Evolutionary conservation across 1,140 invertebrate genomes (phyloP), one percentile per base, ranked within the genome.

Genomic region (Drosophila tropicalis): DNA sequence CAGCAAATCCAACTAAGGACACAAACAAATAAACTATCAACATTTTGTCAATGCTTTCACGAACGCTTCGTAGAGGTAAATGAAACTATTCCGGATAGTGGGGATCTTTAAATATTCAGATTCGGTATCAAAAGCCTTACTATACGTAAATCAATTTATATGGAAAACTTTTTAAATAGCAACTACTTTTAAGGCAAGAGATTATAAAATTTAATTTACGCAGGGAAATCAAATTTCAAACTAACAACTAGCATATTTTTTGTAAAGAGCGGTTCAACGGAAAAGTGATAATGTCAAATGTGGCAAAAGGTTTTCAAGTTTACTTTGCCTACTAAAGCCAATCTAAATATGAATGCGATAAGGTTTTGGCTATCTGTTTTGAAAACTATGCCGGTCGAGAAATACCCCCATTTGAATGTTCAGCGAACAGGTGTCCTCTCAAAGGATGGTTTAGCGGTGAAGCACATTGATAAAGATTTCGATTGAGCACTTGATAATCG

Each of bases 61-160:
- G 51, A 63, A 54, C 61, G 67, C 54, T 55, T 54, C 39, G 76
- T 58, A 51, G 47, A 34, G 34, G 57, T 71, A 64, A 87, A 76
- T 86, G 83, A 62, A 82, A 76, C 68, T 70, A 62, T 60, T 51
- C n/a, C n/a, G 29, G 29, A 39, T 29, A 51, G 32, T 56, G 22
- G n/a, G 2, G 57, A 70, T 62, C 72, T 56, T 86, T 86, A 86
- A 83, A 87, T 86, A 86, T 47, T 47, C 3, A 47, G 9, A 17
- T 17, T 47, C 44, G 44, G 17, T 10, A 29, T 29, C 29, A 29
- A 29, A 6, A 29, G 5, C 6, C 41, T 6, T n/a, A 15, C 2
- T 44, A 19, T 7, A 17, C 2, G 12, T 1, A 13, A 39, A 47
- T 47, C 17, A 47, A 47, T 17, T 44, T 44, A 17, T 19, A 3